Percentiles rank a stretch among this genome's conserved stretches.
Conservation (phyloP, 2,797 vertebrate species). For the Lophius americanus region DNA sequence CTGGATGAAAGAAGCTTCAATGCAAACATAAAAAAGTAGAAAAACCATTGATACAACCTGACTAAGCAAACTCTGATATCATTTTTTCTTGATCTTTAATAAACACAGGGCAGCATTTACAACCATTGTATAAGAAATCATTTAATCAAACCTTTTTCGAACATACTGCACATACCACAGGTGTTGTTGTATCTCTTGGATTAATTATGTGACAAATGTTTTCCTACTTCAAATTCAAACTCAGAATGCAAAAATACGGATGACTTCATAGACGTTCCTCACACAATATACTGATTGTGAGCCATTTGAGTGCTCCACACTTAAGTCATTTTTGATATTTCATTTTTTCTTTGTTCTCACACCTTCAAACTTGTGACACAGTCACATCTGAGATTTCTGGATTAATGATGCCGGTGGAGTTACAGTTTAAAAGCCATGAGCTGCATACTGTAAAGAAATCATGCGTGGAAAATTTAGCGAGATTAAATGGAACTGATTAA, state of each 20-base stretch:
- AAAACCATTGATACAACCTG: no score
- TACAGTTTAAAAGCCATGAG: slow-evolving; percentile 28
- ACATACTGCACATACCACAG: no score
- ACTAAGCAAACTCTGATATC: no score
- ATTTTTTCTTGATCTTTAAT: no score
- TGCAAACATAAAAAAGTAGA: neutral
- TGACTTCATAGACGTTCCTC: neutral
- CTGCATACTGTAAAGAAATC: slow-evolving; percentile 31
- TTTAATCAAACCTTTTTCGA: no score
- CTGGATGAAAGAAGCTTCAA: neutral
- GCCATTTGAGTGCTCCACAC: slow-evolving; percentile 2
- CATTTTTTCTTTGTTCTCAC: slow-evolving; percentile 7
- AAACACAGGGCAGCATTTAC: no score
- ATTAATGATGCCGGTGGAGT: slow-evolving; percentile 5
- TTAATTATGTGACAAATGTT: no score
- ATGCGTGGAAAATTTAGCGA: slow-evolving; percentile 61
- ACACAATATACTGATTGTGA: neutral
- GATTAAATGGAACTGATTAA: slow-evolving; percentile 76
- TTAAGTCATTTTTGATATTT: neutral
- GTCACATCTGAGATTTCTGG: slow-evolving; percentile 7
- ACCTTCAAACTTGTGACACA: slow-evolving; percentile 4
- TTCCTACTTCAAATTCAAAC: neutral
- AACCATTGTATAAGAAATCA: no score
- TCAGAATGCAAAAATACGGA: neutral
- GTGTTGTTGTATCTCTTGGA: no score